Conservation (phyloP, 2,888 invertebrate genomes). For the Cloeon dipterum region DNA sequence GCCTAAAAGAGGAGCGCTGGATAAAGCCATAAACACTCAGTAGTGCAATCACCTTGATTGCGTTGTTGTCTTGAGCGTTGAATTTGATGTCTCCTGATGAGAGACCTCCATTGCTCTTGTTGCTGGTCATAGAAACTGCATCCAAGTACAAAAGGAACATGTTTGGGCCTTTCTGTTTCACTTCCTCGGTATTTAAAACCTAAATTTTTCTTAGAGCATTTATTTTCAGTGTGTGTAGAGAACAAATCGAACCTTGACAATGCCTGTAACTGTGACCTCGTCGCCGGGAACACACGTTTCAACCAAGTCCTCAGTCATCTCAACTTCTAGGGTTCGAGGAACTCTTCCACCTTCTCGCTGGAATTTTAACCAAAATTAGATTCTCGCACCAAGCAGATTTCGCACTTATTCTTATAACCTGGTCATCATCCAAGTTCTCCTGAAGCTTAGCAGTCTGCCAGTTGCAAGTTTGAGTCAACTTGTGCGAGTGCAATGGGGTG, state of each 20-base stretch:
- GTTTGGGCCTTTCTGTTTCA: constrained; percentile 29
- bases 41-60: constrained; percentile 32
- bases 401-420: no score
- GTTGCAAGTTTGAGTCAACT: constrained; percentile 46
- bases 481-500: constrained; percentile 35
- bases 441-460: constrained; percentile 65
- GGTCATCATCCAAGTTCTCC: constrained; percentile 45
- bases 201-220: not conserved
- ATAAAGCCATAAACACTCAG: not conserved
- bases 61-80: constrained; percentile 51
- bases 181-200: constrained; percentile 19
- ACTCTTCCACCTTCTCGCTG: constrained; percentile 43
- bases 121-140: constrained; percentile 52
- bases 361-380: not conserved
- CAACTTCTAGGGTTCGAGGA: constrained; percentile 64
- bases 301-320: constrained; percentile 61
- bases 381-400: no score
- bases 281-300: constrained; percentile 72
- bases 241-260: constrained; percentile 42
- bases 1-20: constrained; percentile 32
- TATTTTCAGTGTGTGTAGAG: not conserved
- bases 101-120: constrained; percentile 31
- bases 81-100: constrained; percentile 31
- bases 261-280: constrained; percentile 64
- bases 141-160: constrained; percentile 54